Conservation (phyloP, 2,113 vertebrate species). For the Siphamia tubifer region DNA sequence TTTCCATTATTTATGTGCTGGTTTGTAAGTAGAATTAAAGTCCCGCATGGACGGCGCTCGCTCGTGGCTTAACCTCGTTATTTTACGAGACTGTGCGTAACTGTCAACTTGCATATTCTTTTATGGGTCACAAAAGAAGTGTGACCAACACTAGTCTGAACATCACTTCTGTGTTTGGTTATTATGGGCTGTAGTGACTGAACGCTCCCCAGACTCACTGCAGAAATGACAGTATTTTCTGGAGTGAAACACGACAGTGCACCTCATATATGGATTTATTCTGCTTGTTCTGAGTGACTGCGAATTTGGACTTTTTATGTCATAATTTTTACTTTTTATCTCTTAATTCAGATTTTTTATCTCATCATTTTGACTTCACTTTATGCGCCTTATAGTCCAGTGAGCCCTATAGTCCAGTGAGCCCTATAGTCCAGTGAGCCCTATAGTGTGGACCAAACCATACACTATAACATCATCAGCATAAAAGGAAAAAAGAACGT, state of each 20-base stretch:
- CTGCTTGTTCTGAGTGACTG: no score
- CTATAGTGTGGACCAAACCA: no score
- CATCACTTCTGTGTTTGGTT: conserved; percentile 22
- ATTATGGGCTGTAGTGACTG: conserved; percentile 18
- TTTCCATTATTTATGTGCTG: conserved; percentile 56
- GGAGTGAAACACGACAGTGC: no score
- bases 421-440: no score
- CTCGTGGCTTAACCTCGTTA: conserved; percentile 26
- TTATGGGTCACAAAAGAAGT: conserved; percentile 44
- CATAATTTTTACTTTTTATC: no score
- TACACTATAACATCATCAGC: conserved; percentile 35
- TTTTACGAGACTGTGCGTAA: conserved; percentile 51
- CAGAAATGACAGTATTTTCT: conserved; percentile 27
- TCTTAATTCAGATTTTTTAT: no score
- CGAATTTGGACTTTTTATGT: no score
- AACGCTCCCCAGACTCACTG: neutral
- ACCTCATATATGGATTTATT: no score
- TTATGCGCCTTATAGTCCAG: no score
- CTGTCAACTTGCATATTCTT: conserved; percentile 53
- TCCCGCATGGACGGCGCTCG: conserved; percentile 12
- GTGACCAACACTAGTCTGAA: conserved; percentile 34
- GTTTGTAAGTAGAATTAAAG: conserved; percentile 35
- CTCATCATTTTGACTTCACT: no score
- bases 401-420: no score
- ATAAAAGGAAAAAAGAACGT: conserved; percentile 24